Conservation (phyloP, 2,797 vertebrate genomes). For the Microtus agrestis region DNA sequence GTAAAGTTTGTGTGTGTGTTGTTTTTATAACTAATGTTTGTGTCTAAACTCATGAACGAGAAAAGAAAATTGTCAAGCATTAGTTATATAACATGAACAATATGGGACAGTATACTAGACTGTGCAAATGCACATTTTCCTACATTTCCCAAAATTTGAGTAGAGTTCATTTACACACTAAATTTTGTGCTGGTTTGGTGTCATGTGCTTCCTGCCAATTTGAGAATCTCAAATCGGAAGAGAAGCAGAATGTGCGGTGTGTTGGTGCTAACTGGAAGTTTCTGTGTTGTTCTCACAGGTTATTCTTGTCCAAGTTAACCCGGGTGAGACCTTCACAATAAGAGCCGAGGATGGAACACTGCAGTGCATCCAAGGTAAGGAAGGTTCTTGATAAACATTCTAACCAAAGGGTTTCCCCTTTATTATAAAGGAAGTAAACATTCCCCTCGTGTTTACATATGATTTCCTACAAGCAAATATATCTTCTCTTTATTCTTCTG, state of each 20-base stretch:
- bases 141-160: not conserved
- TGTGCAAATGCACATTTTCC: not conserved
- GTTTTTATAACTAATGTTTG: not conserved
- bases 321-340: constrained; percentile 99
- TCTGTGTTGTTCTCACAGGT: constrained; percentile 90
- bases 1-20: not conserved
- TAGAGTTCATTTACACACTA: not conserved
- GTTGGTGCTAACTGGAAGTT: constrained; percentile 63
- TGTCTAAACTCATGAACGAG: constrained; percentile 19
- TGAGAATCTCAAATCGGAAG: not conserved
- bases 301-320: constrained; percentile 99
- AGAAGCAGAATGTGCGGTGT: not conserved
- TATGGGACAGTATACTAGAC: not conserved
- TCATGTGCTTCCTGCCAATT: not conserved
- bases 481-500: not conserved
- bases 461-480: constrained; percentile 32
- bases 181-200: constrained; percentile 1
- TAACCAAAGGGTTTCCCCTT: not conserved
- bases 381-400: constrained; percentile 55
- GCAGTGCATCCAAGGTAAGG: constrained; percentile 99
- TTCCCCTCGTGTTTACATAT: not conserved
- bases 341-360: constrained; percentile 98
- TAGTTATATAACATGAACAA: not conserved
- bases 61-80: not conserved
- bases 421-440: constrained; percentile 18